These are phyloP conservation scores for Misgurnus mizolepis DNA, from an alignment of 2,113 vertebrate genomes.

Conservation along the genomic window DNA sequence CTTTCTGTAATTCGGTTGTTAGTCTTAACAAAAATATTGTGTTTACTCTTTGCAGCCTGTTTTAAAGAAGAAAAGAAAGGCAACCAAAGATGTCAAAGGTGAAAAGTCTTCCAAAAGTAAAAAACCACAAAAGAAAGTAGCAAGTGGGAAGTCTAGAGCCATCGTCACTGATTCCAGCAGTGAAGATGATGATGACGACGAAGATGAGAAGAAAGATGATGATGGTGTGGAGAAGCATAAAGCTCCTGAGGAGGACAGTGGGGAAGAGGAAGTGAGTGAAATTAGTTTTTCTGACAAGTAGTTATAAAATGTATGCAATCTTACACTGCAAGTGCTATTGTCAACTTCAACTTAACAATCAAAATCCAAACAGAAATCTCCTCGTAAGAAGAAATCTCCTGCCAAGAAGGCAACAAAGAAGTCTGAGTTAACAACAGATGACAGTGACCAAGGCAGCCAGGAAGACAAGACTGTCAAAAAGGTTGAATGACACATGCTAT, in stretches of 20 bases:
- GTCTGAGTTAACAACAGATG: conserved; percentile 51
- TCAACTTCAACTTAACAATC: conserved; percentile 52
- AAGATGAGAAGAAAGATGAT: conserved; percentile 69
- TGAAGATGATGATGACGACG: conserved; percentile 81
- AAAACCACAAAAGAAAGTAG: conserved; percentile 74
- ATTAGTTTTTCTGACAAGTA: background rate
- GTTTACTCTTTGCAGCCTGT: conserved; percentile 59
- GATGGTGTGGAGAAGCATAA: conserved; percentile 79
- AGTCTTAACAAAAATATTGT: background rate
- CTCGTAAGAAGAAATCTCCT: conserved; percentile 57
- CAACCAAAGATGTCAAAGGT: conserved; percentile 78
- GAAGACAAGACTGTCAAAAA: conserved; percentile 57
- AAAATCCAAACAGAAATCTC: conserved; percentile 42
- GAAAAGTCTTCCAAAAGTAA: conserved; percentile 77
- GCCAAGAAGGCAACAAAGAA: conserved; percentile 59
- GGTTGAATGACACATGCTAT: conserved; percentile 42
- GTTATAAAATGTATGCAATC: background rate
- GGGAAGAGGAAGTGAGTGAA: conserved; percentile 71
- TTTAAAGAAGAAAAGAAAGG: conserved; percentile 76
- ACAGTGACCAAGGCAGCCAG: conserved; percentile 22
- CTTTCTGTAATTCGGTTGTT: too few species aligned
- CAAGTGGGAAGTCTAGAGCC: conserved; percentile 84
- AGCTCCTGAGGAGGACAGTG: conserved; percentile 62
- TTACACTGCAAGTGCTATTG: background rate
- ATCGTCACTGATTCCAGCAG: conserved; percentile 95